Evolutionary conservation across 2,888 invertebrate species (phyloP), one percentile per base, ranked within the genome.

Genomic region (Electrophaes corylata): DNA sequence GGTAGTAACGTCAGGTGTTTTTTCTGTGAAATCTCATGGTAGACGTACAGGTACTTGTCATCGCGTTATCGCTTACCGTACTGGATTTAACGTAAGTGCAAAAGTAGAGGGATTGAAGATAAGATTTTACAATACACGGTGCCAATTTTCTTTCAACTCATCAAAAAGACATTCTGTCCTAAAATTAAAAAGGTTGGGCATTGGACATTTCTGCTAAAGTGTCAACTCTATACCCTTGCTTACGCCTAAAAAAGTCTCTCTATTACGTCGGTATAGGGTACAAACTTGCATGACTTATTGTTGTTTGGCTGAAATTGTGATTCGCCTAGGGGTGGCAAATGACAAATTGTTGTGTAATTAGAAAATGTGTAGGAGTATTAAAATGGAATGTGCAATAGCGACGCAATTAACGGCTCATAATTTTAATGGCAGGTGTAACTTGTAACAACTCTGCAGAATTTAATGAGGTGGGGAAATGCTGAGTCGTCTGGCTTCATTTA

Each of bases 341-440:
- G 68, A 69, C 66, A 69, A 66, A 67, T 64, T 62, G 66, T 62
- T 60, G 52, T 53, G 57, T 65, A 67, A 67, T 66, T 67, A 65
- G 60, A 62, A 64, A 66, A 59, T 60, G 60, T 64, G 66, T 66
- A 65, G 55, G 55, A 60, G 65, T 60, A 66, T 65, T 64, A 59
- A 62, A 64, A 61, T 57, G 62, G 60, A 62, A 66, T 66, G 60
- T 64, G 62, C 60, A 64, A 55, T 51, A 59, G 60, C 47, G 52
- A 53, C 55, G 59, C 45, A 55, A 60, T 66, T 64, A 64, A 56
- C 59, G 55, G 55, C 59, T 60, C 60, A 55, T 62, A 62, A 62
- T 62, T 64, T 62, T 60, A 57, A 62, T 33, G 48, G 57, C 58
- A 62, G 66, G 56, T 62, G 49, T 48, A 61, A 51, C 57, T 54